Base-by-base conservation (phyloP, 2,113 vertebrate species). In the Anas platyrhynchos region DNA sequence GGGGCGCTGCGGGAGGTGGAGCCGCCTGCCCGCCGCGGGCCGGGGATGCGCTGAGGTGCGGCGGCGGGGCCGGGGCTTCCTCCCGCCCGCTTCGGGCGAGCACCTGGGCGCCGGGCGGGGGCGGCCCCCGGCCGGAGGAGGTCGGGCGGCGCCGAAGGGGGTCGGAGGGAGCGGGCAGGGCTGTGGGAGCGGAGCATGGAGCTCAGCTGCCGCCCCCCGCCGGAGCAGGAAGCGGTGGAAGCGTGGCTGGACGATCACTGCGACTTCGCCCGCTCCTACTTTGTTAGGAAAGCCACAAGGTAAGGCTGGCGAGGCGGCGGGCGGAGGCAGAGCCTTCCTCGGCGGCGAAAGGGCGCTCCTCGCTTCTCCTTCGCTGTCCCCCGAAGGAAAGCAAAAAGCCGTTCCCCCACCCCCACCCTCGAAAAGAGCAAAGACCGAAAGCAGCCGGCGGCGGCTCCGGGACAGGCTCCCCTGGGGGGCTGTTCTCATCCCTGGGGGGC, bases 181-280 rank as follows among this genome's bases (percentile, higher is more conserved):
- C 46, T 48, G 46, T 48, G 46, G 46, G 88, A 74, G 41, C 82
- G 85, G 77, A 95, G 84, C 96, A 99, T 99, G 99, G 98, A 98
- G 97, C 97, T 86, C 83, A 93, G 96, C 96, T 80, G 89, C 85
- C 93, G 79, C 58, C 93, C 89, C 13, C 6, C 46, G 73, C 92
- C 34, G 43, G 94, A 90, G 96, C 89, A 89, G 91, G 97, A 96
- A 86, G 98, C 98, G 95, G 98, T 99, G 95, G 99, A 99, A 98
- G 99, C 99, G 92, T 99, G 99, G 99, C 98, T 99, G 98, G 99
- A 99, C 92, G 99, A 99, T 77, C 98, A 99, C 98, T 27, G 97
- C 95, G 98, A 99, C 95, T 99, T 99, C 55, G 95, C 98, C 48
- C 98, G 97, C 96, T 99, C 99, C 34, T 99, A 99, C 98, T 99